Evolutionary conservation across 2,113 vertebrate genomes (phyloP).

Genomic region (Narcine bancroftii): DNA sequence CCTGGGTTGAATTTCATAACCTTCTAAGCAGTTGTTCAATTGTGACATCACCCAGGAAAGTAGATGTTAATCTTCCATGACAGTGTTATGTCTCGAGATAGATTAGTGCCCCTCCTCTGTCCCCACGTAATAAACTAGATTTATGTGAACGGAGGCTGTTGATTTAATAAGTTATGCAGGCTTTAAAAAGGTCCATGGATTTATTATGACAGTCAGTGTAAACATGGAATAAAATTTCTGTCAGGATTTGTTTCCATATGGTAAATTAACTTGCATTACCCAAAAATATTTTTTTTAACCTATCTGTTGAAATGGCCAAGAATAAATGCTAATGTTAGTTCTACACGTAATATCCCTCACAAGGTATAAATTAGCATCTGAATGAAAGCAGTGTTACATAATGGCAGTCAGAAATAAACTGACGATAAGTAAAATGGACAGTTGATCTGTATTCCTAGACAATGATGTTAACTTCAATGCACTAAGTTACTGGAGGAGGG

Average conservation of each 20-base stretch:
- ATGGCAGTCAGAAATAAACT: background rate
- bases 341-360: background rate
- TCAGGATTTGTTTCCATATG: background rate
- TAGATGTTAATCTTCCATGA: background rate
- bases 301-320: background rate
- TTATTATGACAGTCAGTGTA: background rate
- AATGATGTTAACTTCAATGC: background rate
- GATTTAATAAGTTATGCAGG: background rate
- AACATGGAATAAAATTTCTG: constrained; percentile 12
- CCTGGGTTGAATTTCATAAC: background rate
- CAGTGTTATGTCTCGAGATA: background rate
- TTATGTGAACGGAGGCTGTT: background rate
- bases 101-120: background rate
- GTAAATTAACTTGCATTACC: background rate
- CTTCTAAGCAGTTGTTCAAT: no score
- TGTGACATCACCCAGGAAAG: background rate
- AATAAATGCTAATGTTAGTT: background rate
- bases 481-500: background rate
- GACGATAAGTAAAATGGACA: background rate
- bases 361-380: background rate
- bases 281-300: no score
- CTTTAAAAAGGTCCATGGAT: background rate
- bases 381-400: background rate
- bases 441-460: background rate
- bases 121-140: background rate